These are phyloP conservation scores for Drosophila anomalipes DNA, from an alignment of 2,888 invertebrate species.

Conservation along the genomic window DNA sequence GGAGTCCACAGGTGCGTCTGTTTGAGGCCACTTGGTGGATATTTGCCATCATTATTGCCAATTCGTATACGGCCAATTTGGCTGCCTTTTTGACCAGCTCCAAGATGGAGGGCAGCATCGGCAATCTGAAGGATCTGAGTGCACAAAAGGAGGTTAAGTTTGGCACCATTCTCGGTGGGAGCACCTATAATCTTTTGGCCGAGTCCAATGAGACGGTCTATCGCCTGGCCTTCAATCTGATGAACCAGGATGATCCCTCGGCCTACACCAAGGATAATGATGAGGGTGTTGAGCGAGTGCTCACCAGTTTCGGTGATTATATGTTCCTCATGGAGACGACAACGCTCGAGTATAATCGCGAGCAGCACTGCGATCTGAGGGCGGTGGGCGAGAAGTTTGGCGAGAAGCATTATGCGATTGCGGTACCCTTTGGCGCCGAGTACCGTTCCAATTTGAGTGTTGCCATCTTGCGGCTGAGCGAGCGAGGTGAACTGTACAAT, in stretches of 20 bases:
- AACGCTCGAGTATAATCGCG: slow-evolving; percentile 94
- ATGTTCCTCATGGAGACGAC: slow-evolving; percentile 99
- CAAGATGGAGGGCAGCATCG: slow-evolving; percentile 94
- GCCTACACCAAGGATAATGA: slow-evolving; percentile 92
- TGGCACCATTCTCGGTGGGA: slow-evolving; percentile 94
- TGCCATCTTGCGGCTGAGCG: slow-evolving; percentile 95
- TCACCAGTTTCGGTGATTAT: slow-evolving; percentile 90
- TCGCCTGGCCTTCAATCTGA: slow-evolving; percentile 94
- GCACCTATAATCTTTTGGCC: slow-evolving; percentile 95
- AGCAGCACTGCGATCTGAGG: slow-evolving; percentile 92
- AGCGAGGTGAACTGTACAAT: slow-evolving; percentile 91
- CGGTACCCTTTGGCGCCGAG: slow-evolving; percentile 91
- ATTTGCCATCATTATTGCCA: slow-evolving; percentile 92
- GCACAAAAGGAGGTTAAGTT: slow-evolving; percentile 97
- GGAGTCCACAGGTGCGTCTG: slow-evolving; percentile 92
- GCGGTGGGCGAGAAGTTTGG: slow-evolving; percentile 93
- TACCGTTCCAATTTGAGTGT: slow-evolving; percentile 93
- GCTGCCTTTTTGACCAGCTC: slow-evolving; percentile 97
- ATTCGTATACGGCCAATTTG: slow-evolving; percentile 96
- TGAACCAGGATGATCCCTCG: slow-evolving; percentile 92
- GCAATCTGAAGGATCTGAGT: slow-evolving; percentile 95
- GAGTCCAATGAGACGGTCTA: slow-evolving; percentile 94
- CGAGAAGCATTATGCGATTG: slow-evolving; percentile 97
- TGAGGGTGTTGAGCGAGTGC: slow-evolving; percentile 94
- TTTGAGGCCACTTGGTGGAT: slow-evolving; percentile 94